phyloP scores from a whole-genome alignment of 2,797 vertebrate genomes.

The Falco biarmicus region DNA sequence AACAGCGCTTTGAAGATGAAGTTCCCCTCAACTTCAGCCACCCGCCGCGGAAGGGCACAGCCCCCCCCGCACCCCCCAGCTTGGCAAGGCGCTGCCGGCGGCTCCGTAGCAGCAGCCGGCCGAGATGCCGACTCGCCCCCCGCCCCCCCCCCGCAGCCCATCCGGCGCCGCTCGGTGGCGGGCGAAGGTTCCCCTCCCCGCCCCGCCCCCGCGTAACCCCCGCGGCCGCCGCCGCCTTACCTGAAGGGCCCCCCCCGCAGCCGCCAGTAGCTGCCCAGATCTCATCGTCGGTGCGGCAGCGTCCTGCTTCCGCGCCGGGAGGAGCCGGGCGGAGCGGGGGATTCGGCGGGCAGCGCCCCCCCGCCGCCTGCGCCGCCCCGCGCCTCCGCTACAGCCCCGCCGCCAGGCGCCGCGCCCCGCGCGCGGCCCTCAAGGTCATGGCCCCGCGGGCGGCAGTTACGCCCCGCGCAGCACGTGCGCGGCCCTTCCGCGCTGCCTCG shows the following conservation, averaged over 20 bases:
- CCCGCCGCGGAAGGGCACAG: neutral
- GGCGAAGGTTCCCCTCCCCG: too few species aligned
- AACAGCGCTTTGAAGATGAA: conserved; percentile 26
- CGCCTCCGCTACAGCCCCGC: too few species aligned
- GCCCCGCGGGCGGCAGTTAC: too few species aligned
- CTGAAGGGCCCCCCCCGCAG: conserved; percentile 81
- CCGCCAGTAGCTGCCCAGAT: conserved; percentile 84
- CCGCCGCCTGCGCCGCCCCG: too few species aligned
- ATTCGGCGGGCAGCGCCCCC: too few species aligned
- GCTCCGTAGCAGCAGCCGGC: too few species aligned
- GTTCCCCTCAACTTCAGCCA: conserved; percentile 68
- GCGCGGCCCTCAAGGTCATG: too few species aligned
- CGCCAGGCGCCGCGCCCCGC: too few species aligned
- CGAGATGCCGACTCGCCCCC: neutral
- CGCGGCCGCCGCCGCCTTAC: conserved; percentile 71
- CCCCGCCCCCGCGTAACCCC: neutral
- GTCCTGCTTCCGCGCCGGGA: conserved; percentile 57
- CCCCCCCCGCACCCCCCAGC: too few species aligned
- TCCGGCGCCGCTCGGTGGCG: too few species aligned
- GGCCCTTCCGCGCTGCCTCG: neutral
- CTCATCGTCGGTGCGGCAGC: conserved; percentile 83
- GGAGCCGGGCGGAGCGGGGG: conserved; percentile 46
- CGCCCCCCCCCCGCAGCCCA: neutral
- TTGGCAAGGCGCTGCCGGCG: too few species aligned
- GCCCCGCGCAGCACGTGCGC: too few species aligned